Conservation (phyloP, 2,113 vertebrate genomes). For the Centropus unirufus region DNA sequence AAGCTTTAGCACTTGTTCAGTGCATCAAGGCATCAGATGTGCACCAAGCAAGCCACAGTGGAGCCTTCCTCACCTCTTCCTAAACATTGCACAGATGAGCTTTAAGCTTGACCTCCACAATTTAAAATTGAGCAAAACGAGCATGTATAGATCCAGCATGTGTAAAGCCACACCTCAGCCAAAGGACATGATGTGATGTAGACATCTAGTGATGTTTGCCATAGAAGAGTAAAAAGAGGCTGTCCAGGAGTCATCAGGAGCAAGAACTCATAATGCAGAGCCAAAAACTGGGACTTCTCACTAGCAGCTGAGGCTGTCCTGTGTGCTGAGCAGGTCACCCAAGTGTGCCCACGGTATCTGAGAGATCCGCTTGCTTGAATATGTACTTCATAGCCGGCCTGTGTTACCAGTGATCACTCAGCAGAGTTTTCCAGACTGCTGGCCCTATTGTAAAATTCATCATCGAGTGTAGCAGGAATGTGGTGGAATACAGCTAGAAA, state of each 20-base stretch:
- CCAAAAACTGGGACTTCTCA: background rate
- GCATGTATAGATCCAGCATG: background rate
- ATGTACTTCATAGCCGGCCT: background rate
- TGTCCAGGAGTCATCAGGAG: background rate
- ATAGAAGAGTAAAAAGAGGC: background rate
- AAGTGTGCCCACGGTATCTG: rapidly evolving
- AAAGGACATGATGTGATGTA: too few species aligned
- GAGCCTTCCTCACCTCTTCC: background rate
- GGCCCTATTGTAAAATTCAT: background rate
- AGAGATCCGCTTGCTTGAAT: rapidly evolving
- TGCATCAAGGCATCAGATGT: background rate
- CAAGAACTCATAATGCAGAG: background rate
- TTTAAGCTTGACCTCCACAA: background rate
- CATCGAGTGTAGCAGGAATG: background rate
- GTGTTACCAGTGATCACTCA: background rate
- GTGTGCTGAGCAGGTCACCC: background rate
- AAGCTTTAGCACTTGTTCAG: background rate
- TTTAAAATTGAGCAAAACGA: background rate
- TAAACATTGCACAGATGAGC: background rate
- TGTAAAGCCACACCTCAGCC: background rate
- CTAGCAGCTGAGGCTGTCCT: background rate
- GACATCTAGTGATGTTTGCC: background rate
- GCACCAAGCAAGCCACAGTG: background rate
- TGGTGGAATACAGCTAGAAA: background rate
- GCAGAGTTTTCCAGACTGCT: background rate